Conservation (phyloP, 2,888 invertebrate species). For the Microplitis manilae region DNA sequence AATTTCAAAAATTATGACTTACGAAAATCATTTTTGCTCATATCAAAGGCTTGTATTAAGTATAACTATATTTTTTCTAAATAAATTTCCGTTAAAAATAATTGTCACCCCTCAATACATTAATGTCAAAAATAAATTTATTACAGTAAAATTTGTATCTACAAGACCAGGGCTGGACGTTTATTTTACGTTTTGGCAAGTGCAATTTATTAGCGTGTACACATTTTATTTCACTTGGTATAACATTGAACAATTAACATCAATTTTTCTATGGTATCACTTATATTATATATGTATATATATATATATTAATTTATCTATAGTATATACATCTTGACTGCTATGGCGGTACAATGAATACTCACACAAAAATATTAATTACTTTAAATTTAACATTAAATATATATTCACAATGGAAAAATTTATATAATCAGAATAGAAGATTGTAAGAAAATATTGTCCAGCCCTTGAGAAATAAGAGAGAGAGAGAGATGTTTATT, state of each 20-base stretch:
- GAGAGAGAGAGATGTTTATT: conserved; percentile 12
- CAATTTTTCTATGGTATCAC: conserved; percentile 51
- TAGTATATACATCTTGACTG: not conserved
- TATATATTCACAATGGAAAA: conserved; percentile 37
- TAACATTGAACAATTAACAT: conserved; percentile 64
- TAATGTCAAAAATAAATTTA: not conserved
- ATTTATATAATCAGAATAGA: not conserved
- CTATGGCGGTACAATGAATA: conserved; percentile 3
- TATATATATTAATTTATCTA: not conserved
- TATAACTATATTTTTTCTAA: too few relatives aligned
- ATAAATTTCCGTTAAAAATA: too few relatives aligned
- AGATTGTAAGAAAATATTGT: conserved; percentile 61
- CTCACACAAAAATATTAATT: conserved; percentile 60
- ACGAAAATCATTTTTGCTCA: too few relatives aligned
- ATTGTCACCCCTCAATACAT: too few relatives aligned
- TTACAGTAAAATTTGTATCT: conserved; percentile 36
- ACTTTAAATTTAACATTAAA: conserved; percentile 41
- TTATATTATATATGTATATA: conserved; percentile 33
- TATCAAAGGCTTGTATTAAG: too few relatives aligned
- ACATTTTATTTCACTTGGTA: conserved; percentile 39
- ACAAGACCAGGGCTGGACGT: conserved; percentile 19
- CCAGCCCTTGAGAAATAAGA: conserved; percentile 54
- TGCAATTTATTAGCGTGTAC: not conserved
- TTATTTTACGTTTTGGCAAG: conserved; percentile 38
- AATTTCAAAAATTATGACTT: too few relatives aligned